Percentiles rank a stretch among this genome's conserved stretches.
Evolutionary conservation across 2,113 vertebrate species (phyloP).

Genomic region (Saccopteryx bilineata): DNA sequence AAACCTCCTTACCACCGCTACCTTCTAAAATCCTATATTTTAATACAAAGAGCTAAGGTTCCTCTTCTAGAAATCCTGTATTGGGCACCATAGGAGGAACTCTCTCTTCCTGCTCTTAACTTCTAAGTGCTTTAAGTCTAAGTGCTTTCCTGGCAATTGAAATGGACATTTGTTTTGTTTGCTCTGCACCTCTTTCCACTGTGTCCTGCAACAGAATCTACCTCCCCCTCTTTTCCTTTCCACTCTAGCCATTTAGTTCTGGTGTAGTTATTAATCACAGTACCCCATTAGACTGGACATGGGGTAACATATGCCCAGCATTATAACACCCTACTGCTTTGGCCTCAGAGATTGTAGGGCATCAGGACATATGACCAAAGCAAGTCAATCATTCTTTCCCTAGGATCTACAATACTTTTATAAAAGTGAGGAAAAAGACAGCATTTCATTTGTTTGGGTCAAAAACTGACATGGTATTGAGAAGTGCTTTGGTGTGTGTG

Average conservation of each 20-base stretch:
- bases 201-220: background rate
- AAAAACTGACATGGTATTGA: background rate
- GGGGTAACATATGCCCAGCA: background rate
- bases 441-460: background rate
- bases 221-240: background rate
- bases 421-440: background rate
- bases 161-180: background rate
- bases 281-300: background rate
- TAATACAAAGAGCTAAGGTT: background rate
- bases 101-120: background rate
- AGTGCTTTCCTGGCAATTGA: background rate
- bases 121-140: background rate
- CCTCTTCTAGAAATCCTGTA: background rate
- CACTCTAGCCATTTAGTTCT: background rate
- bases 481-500: background rate
- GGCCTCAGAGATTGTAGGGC: background rate
- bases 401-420: background rate
- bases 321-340: background rate
- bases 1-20: background rate
- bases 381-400: background rate
- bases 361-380: background rate
- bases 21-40: background rate
- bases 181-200: background rate
- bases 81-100: background rate
- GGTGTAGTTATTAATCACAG: background rate